phyloP scores from a whole-genome alignment of 2,888 invertebrate genomes.

The Teleiodes luculella region DNA sequence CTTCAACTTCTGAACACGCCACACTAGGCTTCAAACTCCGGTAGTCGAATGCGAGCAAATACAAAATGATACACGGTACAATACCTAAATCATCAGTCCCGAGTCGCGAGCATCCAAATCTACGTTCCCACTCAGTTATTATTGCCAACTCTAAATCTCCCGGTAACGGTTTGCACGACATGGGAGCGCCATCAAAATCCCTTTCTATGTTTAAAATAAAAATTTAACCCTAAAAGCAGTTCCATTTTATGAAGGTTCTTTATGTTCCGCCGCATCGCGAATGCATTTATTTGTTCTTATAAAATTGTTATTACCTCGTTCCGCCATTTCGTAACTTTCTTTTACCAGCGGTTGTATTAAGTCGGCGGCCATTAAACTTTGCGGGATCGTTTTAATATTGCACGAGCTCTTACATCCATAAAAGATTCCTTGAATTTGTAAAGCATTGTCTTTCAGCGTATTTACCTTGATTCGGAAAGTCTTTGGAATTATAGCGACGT shows the following conservation, averaged over 20 bases:
- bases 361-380: slow-evolving; percentile 38
- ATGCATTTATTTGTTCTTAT: slow-evolving; percentile 65
- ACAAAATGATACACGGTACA: not conserved
- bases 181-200: slow-evolving; percentile 72
- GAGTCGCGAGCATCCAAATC: slow-evolving; percentile 27
- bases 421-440: slow-evolving; percentile 21
- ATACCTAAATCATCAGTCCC: slow-evolving; percentile 2
- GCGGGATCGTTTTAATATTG: slow-evolving; percentile 44
- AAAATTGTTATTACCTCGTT: slow-evolving; percentile 59
- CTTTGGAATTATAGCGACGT: not conserved
- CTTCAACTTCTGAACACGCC: no score
- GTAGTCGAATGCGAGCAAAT: not conserved
- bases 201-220: slow-evolving; percentile 78
- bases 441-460: slow-evolving; percentile 8
- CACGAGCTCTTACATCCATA: slow-evolving; percentile 31
- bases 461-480: slow-evolving; percentile 18
- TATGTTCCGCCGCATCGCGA: slow-evolving; percentile 48
- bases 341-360: slow-evolving; percentile 34
- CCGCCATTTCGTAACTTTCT: slow-evolving; percentile 44
- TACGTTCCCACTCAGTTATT: slow-evolving; percentile 45
- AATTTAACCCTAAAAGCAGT: slow-evolving; percentile 71
- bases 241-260: slow-evolving; percentile 61
- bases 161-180: slow-evolving; percentile 62
- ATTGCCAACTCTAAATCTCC: slow-evolving; percentile 66
- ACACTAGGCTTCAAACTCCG: not conserved